Conservation (phyloP, 1,140 invertebrate genomes). For the Teleogryllus occipitalis region DNA sequence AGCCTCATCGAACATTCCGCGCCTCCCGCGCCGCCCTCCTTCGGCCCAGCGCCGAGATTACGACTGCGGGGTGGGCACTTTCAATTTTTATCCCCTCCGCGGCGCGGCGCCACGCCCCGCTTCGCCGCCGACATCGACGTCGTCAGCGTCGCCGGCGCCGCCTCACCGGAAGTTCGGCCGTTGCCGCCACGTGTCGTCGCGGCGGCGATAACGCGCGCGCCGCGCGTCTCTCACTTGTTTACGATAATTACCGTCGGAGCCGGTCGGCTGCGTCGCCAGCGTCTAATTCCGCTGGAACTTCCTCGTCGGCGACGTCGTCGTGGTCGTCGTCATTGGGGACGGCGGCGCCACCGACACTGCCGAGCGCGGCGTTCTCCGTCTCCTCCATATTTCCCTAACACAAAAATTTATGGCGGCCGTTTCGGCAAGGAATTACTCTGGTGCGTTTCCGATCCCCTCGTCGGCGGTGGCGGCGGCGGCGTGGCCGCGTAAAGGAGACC, state of each 20-base stretch:
- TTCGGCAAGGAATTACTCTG: not conserved
- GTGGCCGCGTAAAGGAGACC: too few species aligned
- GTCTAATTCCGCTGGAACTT: not conserved
- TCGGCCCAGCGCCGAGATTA: not conserved
- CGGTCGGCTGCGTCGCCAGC: not conserved
- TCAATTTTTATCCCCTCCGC: not conserved
- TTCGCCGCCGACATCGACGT: not conserved
- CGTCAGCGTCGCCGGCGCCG: not conserved
- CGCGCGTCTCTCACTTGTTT: not conserved
- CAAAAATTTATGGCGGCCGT: not conserved
- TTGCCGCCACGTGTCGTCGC: not conserved
- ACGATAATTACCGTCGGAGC: not conserved
- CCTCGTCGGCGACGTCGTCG: too few species aligned
- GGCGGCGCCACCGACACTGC: too few species aligned
- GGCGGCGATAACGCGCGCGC: not conserved
- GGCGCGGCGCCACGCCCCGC: too few species aligned
- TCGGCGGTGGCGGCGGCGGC: too few species aligned
- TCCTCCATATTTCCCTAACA: constrained; percentile 1
- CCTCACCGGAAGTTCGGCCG: not conserved
- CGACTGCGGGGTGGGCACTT: not conserved
- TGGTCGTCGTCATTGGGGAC: too few species aligned
- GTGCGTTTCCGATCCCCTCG: not conserved
- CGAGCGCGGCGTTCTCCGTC: not conserved
- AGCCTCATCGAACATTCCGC: too few species aligned
- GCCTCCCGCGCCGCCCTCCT: too few species aligned